Conservation (phyloP, 2,113 vertebrate species). For the Sceloporus undulatus region DNA sequence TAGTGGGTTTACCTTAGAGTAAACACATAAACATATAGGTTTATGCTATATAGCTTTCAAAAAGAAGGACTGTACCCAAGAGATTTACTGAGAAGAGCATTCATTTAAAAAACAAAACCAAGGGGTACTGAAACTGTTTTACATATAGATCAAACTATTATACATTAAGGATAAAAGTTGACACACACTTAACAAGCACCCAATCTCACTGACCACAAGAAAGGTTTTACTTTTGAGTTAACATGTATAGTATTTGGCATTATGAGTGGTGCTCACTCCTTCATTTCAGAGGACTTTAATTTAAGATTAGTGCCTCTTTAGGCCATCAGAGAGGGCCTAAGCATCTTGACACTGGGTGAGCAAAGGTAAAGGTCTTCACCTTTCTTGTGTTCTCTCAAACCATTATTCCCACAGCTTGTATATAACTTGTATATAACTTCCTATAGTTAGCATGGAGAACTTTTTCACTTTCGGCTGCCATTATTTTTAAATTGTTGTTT, state of each 20-base stretch:
- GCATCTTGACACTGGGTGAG: background rate
- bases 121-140: background rate
- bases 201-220: background rate
- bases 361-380: background rate
- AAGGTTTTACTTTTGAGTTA: background rate
- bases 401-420: background rate
- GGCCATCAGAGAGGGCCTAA: constrained; percentile 12
- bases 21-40: background rate
- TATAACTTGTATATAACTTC: background rate
- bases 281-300: background rate
- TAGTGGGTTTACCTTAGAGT: background rate
- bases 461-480: constrained; percentile 20
- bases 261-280: background rate
- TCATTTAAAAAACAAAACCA: background rate
- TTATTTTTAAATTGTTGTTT: constrained; percentile 35
- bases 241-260: background rate
- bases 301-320: background rate
- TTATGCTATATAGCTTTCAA: background rate
- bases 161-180: background rate
- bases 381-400: background rate
- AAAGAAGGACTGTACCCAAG: background rate
- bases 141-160: constrained; percentile 5
- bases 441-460: background rate
- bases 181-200: background rate
- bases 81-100: background rate